phyloP scores from a whole-genome alignment of 1,140 invertebrate genomes.

The Acromyrmex charruanus region DNA sequence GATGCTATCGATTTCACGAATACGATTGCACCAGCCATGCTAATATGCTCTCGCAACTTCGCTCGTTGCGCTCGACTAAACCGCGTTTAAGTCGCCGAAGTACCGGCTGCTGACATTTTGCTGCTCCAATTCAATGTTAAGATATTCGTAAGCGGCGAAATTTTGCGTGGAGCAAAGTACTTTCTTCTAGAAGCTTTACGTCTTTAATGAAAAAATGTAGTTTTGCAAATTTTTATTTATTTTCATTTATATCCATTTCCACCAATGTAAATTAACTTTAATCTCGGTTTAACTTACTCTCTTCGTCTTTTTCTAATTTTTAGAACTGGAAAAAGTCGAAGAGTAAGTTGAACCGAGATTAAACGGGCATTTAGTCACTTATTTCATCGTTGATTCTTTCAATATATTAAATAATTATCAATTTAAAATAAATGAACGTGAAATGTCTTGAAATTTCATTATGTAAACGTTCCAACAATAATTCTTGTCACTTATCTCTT shows the following conservation, averaged over 20 bases:
- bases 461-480: too few species aligned
- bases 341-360: too few species aligned
- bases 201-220: not conserved
- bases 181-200: not conserved
- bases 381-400: not conserved
- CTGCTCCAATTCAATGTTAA: not conserved
- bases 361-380: not conserved
- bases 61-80: conserved; percentile 11
- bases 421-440: not conserved
- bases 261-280: too few species aligned
- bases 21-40: conserved; percentile 19
- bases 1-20: conserved; percentile 46
- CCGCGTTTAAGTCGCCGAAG: conserved; percentile 31
- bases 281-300: too few species aligned
- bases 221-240: not conserved
- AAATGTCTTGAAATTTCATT: not conserved
- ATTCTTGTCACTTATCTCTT: not conserved
- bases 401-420: not conserved
- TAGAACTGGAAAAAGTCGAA: too few species aligned
- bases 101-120: conserved; percentile 41
- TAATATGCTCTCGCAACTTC: conserved; percentile 28
- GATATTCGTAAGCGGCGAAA: not conserved
- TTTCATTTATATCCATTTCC: too few species aligned
- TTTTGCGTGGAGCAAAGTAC: not conserved
- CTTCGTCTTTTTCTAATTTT: too few species aligned